A percentile compares a stretch with the other conserved stretches of the same genome.
phyloP scores from a whole-genome alignment of 2,797 vertebrate species.

The Chaetophractus vellerosus region DNA sequence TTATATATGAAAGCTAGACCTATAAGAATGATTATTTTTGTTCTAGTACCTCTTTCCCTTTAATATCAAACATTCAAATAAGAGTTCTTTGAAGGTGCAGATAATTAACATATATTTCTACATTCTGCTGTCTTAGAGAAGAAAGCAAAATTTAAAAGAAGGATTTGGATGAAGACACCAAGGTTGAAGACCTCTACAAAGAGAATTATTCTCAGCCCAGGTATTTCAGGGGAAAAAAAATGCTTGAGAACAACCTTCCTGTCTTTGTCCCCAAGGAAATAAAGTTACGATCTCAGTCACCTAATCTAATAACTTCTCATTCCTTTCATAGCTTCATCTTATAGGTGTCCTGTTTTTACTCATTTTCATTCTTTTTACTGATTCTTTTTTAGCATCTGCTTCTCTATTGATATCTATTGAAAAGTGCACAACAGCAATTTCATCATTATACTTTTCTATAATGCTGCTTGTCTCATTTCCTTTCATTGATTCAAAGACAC shows the following conservation, averaged over 20 bases:
- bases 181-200: slow-evolving; percentile 34
- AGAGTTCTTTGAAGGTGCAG: neutral
- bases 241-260: slow-evolving; percentile 62
- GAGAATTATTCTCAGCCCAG: slow-evolving; percentile 52
- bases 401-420: slow-evolving; percentile 45
- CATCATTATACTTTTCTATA: slow-evolving; percentile 69
- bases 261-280: slow-evolving; percentile 55
- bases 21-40: slow-evolving; percentile 1
- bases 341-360: neutral
- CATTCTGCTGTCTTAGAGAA: slow-evolving; percentile 31
- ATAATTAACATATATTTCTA: slow-evolving; percentile 32
- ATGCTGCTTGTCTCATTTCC: slow-evolving; percentile 61
- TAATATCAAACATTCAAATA: neutral
- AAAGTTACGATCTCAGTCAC: slow-evolving; percentile 42
- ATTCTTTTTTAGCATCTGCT: slow-evolving; percentile 24
- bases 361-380: slow-evolving; percentile 61
- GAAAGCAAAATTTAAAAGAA: slow-evolving; percentile 48
- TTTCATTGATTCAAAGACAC: slow-evolving; percentile 70
- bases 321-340: slow-evolving; percentile 6
- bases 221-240: neutral
- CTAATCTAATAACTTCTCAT: slow-evolving; percentile 68
- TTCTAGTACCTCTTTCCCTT: neutral
- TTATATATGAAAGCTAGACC: slow-evolving; percentile 46
- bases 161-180: neutral
- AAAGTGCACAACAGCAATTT: slow-evolving; percentile 69